Base-by-base conservation (phyloP, 2,888 invertebrate genomes). In the Parochlus steinenii region DNA sequence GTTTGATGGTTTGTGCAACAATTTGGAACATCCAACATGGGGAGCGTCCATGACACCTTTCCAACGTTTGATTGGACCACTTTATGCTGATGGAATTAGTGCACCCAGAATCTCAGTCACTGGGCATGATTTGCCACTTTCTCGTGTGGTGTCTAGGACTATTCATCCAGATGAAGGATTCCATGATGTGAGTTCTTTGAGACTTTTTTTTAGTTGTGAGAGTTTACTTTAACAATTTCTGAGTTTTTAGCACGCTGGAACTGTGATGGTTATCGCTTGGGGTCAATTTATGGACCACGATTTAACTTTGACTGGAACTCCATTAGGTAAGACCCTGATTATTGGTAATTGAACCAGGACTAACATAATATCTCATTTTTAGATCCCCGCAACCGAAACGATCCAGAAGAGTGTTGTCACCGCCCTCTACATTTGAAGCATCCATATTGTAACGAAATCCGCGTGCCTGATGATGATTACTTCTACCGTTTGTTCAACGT, bases 201-300 rank as follows among this genome's bases (percentile, higher is more conserved):
- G n/a, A n/a, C n/a, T n/a, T n/a, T n/a, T n/a, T n/a, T n/a, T n/a
- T n/a, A n/a, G n/a, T n/a, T n/a, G n/a, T n/a, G n/a, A n/a, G n/a
- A n/a, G n/a, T n/a, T n/a, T n/a, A n/a, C n/a, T n/a, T n/a, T n/a
- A n/a, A n/a, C n/a, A n/a, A n/a, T n/a, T n/a, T n/a, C 89, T 19
- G 85, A 87, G 47, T 83, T 89, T 80, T 76, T 89, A 31, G 8
- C 81, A 82, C 57, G 82, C 82, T 17, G 81, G 81, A 18, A 83
- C 83, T 17, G 79, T 82, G 45, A 79, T 83, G 76, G 71, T 82
- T 39, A 81, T 83, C 46, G 86, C 87, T 38, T 90, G 89, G 89
- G 89, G 89, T 47, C 89, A 89, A 61, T 87, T 89, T 61, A 85
- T 89, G 74, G 89, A 89, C 60, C 89, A 90, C 63, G 89, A 89